A percentile compares a stretch with the other conserved stretches of the same genome.
Conservation (phyloP, 2,888 invertebrate genomes). For the Eilema caniola region DNA sequence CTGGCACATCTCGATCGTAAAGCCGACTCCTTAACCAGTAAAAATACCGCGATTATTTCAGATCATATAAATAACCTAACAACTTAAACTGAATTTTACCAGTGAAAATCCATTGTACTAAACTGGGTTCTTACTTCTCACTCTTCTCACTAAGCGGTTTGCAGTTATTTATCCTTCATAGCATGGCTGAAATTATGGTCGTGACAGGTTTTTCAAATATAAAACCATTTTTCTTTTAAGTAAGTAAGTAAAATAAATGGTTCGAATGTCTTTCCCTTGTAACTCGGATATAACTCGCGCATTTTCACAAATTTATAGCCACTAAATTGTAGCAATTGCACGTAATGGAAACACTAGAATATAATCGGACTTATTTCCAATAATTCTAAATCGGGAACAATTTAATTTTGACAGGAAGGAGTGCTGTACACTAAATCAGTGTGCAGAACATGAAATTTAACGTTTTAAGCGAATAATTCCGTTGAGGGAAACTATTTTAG, state of each 20-base stretch:
- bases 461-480: conserved; percentile 28
- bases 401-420: conserved; percentile 39
- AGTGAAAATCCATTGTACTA: background rate
- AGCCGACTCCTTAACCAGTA: too few species aligned
- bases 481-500: conserved; percentile 29
- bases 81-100: background rate
- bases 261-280: conserved; percentile 38
- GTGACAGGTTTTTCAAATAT: conserved; percentile 26
- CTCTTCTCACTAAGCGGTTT: background rate
- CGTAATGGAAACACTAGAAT: conserved; percentile 37
- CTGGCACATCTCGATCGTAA: too few species aligned
- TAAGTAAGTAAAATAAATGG: conserved; percentile 31
- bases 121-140: background rate
- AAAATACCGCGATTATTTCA: background rate
- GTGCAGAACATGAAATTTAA: conserved; percentile 41
- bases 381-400: conserved; percentile 49
- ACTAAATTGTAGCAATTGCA: conserved; percentile 39
- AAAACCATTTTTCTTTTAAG: conserved; percentile 31
- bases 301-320: conserved; percentile 47
- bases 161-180: conserved; percentile 18
- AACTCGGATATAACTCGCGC: conserved; percentile 32
- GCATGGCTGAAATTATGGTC: conserved; percentile 27
- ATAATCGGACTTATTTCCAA: conserved; percentile 48
- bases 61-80: background rate
- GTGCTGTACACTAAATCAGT: conserved; percentile 37